phyloP scores from a whole-genome alignment of 1,140 invertebrate species.

The Leptonema lineaticorne region DNA sequence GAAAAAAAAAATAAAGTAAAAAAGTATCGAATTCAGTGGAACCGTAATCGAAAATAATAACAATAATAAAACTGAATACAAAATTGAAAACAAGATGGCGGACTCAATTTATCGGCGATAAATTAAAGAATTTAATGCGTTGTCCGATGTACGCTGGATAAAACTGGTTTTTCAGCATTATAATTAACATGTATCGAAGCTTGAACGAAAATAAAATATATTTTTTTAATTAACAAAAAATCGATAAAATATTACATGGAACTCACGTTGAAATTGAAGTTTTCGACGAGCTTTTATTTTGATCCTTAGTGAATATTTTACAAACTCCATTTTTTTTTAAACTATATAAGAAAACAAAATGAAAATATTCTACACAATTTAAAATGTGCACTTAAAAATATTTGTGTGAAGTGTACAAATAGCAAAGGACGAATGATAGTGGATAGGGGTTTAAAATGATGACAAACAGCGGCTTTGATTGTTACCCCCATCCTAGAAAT shows the following conservation, averaged over 20 bases:
- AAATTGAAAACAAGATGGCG: not conserved
- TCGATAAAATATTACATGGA: not conserved
- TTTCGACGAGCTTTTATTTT: not conserved
- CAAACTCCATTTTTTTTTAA: no score
- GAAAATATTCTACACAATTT: no score
- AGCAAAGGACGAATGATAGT: slow-evolving; percentile 33
- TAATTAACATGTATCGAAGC: not conserved
- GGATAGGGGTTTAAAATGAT: slow-evolving; percentile 11
- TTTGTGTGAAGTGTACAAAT: slow-evolving; percentile 29
- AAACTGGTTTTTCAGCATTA: not conserved
- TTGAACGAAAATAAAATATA: not conserved
- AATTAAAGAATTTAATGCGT: not conserved
- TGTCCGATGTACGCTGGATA: not conserved
- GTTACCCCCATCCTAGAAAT: slow-evolving; percentile 19
- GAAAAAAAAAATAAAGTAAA: no score
- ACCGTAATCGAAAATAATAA: no score
- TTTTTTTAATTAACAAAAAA: no score
- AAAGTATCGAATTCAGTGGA: no score
- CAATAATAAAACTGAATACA: no score
- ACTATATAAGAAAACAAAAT: no score
- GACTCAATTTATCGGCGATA: not conserved
- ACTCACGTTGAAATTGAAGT: not conserved
- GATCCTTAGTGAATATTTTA: no score
- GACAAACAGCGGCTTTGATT: slow-evolving; percentile 10
- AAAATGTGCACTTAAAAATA: no score